phyloP scores from a whole-genome alignment of 1,140 invertebrate genomes.

The Pseudachorutes palmiensis region DNA sequence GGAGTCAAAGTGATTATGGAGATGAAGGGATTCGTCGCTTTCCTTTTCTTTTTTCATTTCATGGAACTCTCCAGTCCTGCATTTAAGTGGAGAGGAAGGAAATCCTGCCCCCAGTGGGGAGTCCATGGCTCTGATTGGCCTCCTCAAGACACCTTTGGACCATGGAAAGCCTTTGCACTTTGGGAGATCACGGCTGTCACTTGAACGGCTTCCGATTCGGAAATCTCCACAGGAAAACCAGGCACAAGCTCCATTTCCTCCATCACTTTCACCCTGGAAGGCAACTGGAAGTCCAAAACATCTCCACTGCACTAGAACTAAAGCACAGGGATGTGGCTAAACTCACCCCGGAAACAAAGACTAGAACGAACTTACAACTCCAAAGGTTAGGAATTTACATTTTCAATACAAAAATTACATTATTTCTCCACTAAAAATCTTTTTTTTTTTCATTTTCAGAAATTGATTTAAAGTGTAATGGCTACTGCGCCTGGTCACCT shows the following conservation, averaged over 20 bases:
- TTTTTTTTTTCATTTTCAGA: too few species aligned
- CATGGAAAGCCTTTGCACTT: not conserved
- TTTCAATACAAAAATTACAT: too few species aligned
- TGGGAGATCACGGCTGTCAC: not conserved
- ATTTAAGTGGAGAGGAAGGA: conserved; percentile 3
- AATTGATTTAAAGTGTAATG: too few species aligned
- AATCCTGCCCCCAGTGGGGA: not conserved
- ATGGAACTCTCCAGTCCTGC: not conserved
- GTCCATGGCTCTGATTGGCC: not conserved
- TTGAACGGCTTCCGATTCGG: conserved; percentile 4
- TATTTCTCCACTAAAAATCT: too few species aligned
- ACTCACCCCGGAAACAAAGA: too few species aligned
- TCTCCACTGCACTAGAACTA: not conserved
- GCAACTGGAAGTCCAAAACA: not conserved
- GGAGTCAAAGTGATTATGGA: conserved; percentile 2
- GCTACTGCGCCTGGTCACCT: not conserved
- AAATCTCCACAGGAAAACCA: conserved; percentile 10
- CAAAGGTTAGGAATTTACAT: too few species aligned
- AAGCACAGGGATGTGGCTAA: too few species aligned
- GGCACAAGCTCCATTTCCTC: not conserved
- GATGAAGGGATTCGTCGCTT: not conserved
- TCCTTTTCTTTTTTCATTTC: not conserved
- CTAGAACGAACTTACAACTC: too few species aligned
- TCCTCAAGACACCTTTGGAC: not conserved
- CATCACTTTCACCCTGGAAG: not conserved